Evolutionary conservation across 2,797 vertebrate species (phyloP), one percentile per base, ranked within the genome.

Genomic region (Peromyscus aztecus): DNA sequence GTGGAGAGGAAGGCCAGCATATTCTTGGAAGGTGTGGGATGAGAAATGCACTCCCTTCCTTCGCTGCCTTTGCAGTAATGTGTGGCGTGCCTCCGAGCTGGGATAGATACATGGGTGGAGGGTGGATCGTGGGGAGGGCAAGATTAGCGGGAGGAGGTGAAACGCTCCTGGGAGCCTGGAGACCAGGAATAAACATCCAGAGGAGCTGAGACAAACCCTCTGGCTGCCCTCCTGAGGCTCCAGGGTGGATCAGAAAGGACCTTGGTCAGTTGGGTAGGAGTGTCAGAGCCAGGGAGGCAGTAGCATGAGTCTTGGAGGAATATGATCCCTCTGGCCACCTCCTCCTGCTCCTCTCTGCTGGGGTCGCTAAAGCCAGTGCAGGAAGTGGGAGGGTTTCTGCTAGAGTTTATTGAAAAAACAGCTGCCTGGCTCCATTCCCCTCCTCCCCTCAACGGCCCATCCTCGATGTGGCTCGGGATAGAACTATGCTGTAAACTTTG

Each of bases 401-500:
- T 95, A 95, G 89, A 96, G 84, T 96, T 88, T 97, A 97, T 93
- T 94, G 94, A 94, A 97, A 92, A 97, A 98, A 90, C 90, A 97
- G 95, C 96, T 90, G 95, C 82, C 95, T 89, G 29, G 5, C 57
- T 52, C 82, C 78, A 63, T 55, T 89, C 4, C 52, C 37, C 63
- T 37, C 29, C 16, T 40, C 37, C 37, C n/a, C 59, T 13, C 21
- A 27, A 24, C 4, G 12, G 40, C 78, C 83, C 85, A 87, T 89
- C 59, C 96, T 81, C 46, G 43, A 88, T 96, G 63, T 27, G 94
- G 96, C 95, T 90, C 59, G 96, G 97, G 96, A 97, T 97, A 55
- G 82, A 98, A 93, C 92, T 93, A 59, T 87, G 95, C 86, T 96
- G 93, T 97, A 97, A 98, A 98, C 95, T 97, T 97, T 98, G 98